A percentile compares a stretch with the other conserved stretches of the same genome.
These are phyloP conservation scores for Steinernema carpocapsae DNA, from an alignment of 2,888 invertebrate genomes.

Conservation along the genomic window DNA sequence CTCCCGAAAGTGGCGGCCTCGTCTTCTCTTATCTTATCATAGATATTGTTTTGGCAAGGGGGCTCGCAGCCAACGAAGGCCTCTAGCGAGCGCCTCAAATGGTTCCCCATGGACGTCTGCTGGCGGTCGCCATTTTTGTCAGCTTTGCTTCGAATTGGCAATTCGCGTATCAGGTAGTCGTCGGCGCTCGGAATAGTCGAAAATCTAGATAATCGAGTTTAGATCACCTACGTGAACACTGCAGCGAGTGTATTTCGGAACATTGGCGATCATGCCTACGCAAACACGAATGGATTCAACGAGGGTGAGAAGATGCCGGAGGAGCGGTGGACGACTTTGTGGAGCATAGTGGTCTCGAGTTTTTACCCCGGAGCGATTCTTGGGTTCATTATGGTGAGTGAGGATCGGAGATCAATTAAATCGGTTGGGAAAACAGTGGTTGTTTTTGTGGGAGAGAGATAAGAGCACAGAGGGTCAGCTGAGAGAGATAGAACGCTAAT, in stretches of 20 bases:
- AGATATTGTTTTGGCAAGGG: slow-evolving; percentile 27
- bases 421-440: slow-evolving; percentile 1
- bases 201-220: slow-evolving; percentile 34
- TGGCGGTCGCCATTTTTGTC: slow-evolving; percentile 57
- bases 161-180: slow-evolving; percentile 65
- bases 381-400: slow-evolving; percentile 59
- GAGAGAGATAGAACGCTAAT: background rate
- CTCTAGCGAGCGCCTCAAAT: slow-evolving; percentile 34
- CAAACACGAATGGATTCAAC: background rate
- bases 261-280: slow-evolving; percentile 44
- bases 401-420: background rate
- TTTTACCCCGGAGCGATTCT: slow-evolving; percentile 66
- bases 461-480: slow-evolving; percentile 4
- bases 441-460: background rate
- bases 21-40: slow-evolving; percentile 13
- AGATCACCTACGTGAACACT: slow-evolving; percentile 68
- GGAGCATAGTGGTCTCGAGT: slow-evolving; percentile 61
- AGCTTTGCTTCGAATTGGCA: slow-evolving; percentile 68
- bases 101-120: slow-evolving; percentile 50
- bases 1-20: background rate
- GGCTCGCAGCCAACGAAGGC: background rate
- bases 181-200: background rate
- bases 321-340: slow-evolving; percentile 45
- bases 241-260: slow-evolving; percentile 60
- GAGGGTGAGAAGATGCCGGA: background rate